Conservation (phyloP, 2,113 vertebrate species). For the Apodemus sylvaticus region DNA sequence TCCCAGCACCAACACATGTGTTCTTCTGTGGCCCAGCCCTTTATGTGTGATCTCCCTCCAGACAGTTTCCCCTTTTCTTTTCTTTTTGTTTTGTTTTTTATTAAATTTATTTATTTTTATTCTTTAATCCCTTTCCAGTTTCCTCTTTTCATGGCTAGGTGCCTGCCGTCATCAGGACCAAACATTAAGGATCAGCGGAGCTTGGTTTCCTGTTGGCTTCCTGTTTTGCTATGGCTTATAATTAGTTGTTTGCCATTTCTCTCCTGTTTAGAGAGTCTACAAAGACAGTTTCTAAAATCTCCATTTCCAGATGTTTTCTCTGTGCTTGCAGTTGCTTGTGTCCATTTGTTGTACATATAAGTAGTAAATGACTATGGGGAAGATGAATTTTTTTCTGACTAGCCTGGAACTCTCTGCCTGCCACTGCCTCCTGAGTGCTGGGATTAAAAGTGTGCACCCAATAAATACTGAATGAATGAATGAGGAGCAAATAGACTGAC, state of each 20-base stretch:
- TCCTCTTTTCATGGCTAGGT: neutral
- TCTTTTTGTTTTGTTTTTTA: no score
- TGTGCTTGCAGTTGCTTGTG: neutral
- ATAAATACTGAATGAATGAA: neutral
- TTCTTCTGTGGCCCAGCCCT: neutral
- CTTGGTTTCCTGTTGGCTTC: neutral
- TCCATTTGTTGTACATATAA: neutral
- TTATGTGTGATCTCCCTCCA: neutral
- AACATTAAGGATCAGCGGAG: neutral
- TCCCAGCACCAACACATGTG: neutral
- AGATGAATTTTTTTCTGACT: neutral
- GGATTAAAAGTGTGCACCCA: neutral
- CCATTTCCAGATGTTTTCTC: neutral
- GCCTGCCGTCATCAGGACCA: neutral
- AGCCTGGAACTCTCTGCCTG: neutral
- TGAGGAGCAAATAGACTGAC: neutral
- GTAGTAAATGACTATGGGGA: no score
- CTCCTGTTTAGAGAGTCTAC: neutral
- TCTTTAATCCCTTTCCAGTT: no score
- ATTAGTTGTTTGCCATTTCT: neutral
- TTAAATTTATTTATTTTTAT: no score
- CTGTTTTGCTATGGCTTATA: neutral
- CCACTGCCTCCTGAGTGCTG: neutral
- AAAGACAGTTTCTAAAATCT: rapidly evolving
- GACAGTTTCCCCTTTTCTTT: no score